Evolutionary conservation across 1,140 invertebrate genomes (phyloP).

Genomic region (Drosophila novamexicana): DNA sequence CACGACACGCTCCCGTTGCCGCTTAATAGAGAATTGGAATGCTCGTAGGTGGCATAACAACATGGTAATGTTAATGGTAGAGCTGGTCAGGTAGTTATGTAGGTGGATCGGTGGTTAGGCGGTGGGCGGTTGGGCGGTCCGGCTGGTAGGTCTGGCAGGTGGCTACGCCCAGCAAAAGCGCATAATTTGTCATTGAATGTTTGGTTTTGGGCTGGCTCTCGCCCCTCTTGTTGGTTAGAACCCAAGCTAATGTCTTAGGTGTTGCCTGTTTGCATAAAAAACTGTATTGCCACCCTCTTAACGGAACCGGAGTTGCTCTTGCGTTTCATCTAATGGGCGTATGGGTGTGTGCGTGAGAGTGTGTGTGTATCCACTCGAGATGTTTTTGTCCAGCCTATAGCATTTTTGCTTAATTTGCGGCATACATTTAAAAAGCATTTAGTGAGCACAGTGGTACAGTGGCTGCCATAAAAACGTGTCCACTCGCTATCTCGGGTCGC

Average conservation of each 20-base stretch:
- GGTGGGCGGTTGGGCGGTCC: slow-evolving; percentile 45
- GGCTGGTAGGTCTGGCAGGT: slow-evolving; percentile 41
- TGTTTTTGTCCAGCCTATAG: slow-evolving; percentile 46
- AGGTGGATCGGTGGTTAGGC: slow-evolving; percentile 43
- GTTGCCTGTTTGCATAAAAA: slow-evolving; percentile 63
- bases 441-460: slow-evolving; percentile 55
- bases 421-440: slow-evolving; percentile 76
- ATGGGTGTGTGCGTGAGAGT: slow-evolving; percentile 16
- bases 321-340: slow-evolving; percentile 28
- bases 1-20: slow-evolving; percentile 49
- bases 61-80: slow-evolving; percentile 40
- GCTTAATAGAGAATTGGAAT: slow-evolving; percentile 26
- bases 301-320: slow-evolving; percentile 14
- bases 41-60: slow-evolving; percentile 74
- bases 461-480: slow-evolving; percentile 30
- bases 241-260: slow-evolving; percentile 64
- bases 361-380: slow-evolving; percentile 50
- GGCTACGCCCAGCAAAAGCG: slow-evolving; percentile 59
- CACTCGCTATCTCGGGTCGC: slow-evolving; percentile 65
- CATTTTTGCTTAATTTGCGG: slow-evolving; percentile 66
- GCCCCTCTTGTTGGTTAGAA: slow-evolving; percentile 23
- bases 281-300: slow-evolving; percentile 29
- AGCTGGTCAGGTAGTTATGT: slow-evolving; percentile 35
- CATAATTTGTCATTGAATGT: slow-evolving; percentile 83
- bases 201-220: slow-evolving; percentile 50